Percentiles rank a stretch among this genome's conserved stretches.
Conservation (phyloP, 2,888 invertebrate genomes). For the Carpatolechia fugitivella region DNA sequence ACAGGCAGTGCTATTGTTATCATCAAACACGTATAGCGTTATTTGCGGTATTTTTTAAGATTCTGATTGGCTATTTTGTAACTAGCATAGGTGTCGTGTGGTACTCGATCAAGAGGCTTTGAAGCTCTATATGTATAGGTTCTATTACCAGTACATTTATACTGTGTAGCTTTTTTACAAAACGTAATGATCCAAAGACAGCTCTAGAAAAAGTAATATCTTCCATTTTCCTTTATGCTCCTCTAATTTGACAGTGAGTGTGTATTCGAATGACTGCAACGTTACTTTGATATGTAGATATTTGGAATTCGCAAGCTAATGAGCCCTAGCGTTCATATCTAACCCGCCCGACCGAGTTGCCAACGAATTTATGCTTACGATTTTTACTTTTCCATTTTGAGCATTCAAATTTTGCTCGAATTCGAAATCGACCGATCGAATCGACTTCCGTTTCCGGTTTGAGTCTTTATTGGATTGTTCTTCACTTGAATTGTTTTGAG, state of each 20-base stretch:
- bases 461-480: slow-evolving; percentile 28
- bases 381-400: slow-evolving; percentile 20
- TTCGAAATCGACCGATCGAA: slow-evolving; percentile 26
- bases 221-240: neutral
- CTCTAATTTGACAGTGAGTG: neutral
- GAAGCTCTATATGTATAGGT: too few species aligned
- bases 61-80: too few species aligned
- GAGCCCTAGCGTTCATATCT: slow-evolving; percentile 2
- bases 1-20: too few species aligned
- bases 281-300: slow-evolving; percentile 3
- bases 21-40: too few species aligned
- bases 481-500: slow-evolving; percentile 24
- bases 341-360: slow-evolving; percentile 6
- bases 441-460: slow-evolving; percentile 24
- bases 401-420: slow-evolving; percentile 23
- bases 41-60: too few species aligned
- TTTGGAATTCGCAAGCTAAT: neutral
- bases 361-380: slow-evolving; percentile 24
- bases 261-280: slow-evolving; percentile 1
- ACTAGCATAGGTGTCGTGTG: too few species aligned
- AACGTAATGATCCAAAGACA: too few species aligned
- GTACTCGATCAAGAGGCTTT: too few species aligned
- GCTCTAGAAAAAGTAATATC: too few species aligned
- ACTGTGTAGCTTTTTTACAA: too few species aligned
- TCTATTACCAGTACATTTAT: too few species aligned